Base-by-base conservation (phyloP, 2,797 vertebrate species). In the Amblyopsis hoosieri region DNA sequence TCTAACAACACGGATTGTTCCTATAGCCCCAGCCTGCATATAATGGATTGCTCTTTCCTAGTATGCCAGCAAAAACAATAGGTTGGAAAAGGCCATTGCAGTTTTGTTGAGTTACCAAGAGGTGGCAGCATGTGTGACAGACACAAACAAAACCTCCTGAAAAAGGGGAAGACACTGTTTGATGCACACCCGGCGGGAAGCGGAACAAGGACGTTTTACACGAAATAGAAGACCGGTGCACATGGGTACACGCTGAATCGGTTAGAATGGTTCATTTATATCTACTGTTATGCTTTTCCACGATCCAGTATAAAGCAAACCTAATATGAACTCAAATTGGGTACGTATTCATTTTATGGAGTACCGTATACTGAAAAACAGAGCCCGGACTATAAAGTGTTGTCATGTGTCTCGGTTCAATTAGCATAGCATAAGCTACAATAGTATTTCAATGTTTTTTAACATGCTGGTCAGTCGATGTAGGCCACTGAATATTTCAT, bases 161-260 rank as follows among this genome's bases (percentile, higher is more conserved):
- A 2, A 1, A 3, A 14, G 46, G 57, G 88, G 87, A 86, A 60
- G 74, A 68, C 69, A 70, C 85, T 83, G 33, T 3, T 45, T 13
- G 83, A 13, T 33, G 74, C 78, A 87, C 85, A 67, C 2, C 50
- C 54, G 57, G 62, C 67, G 60, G 54, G 46, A 14, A 55, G 9
- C 79, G 87, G 88, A 90, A 89, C 5, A 0, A 3, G 37, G 75
- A 88, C 89, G 91, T 90, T 64, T 0, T 12, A 47, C 1, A 78
- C 91, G 90, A 85, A 75, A 14, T 12, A 31, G 2, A 11, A 3
- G 0, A 54, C 0, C 29, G 53, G 3, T 68, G 74, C 89, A 90
- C 89, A 89, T 91, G 90, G 82, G 73, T 47, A 4, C 0, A 12
- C 1, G 33, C 4, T 11, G 0, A 23, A n/a, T 62, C 2, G 47